Evolutionary conservation across 2,888 invertebrate genomes (phyloP).

Genomic region (Ctena decussata): DNA sequence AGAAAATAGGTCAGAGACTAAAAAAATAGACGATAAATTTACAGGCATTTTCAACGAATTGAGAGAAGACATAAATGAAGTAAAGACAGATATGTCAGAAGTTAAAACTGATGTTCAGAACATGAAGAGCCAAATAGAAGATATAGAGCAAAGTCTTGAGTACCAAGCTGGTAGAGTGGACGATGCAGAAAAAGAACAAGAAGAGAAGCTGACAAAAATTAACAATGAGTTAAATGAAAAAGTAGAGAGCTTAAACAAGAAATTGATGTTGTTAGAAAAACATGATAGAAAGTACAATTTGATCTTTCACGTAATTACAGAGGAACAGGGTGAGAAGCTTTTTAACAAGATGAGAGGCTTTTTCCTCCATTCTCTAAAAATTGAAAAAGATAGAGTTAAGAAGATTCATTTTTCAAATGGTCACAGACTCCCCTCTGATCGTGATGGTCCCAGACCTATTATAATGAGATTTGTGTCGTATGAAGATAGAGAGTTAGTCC

Average conservation of each 20-base stretch:
- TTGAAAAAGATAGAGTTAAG: neutral
- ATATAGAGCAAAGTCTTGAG: neutral
- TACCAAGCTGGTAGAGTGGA: neutral
- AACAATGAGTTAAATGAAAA: neutral
- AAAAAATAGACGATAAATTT: too few relatives aligned
- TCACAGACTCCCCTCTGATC: neutral
- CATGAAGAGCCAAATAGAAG: neutral
- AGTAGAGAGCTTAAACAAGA: too few relatives aligned
- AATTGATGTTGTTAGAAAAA: too few relatives aligned
- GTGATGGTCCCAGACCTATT: neutral
- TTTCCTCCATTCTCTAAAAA: neutral
- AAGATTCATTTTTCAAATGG: neutral
- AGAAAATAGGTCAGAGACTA: neutral
- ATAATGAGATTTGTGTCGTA: neutral
- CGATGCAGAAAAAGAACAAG: too few relatives aligned
- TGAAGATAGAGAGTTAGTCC: neutral
- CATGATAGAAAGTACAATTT: too few relatives aligned
- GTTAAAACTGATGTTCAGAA: neutral
- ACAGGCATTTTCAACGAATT: too few relatives aligned
- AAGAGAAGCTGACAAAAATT: neutral
- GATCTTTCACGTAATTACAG: neutral
- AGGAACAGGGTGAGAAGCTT: neutral
- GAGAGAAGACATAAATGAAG: neutral
- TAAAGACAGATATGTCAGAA: too few relatives aligned
- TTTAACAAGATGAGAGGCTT: too few relatives aligned